phyloP scores from a whole-genome alignment of 1,140 invertebrate species.

The Neoseiulus cucumeris region DNA sequence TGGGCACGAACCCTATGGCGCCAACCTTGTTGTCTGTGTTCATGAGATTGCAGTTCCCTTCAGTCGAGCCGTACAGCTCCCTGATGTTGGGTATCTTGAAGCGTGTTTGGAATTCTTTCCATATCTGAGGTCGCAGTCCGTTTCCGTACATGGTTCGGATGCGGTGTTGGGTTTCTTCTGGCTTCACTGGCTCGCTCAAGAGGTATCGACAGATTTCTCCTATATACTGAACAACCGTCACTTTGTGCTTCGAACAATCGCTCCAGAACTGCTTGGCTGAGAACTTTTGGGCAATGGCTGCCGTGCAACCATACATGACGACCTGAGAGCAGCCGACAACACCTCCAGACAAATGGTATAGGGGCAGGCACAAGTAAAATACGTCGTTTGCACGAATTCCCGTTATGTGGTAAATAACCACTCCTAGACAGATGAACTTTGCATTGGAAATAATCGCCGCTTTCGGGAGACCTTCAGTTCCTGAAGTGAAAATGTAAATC shows the following conservation, averaged over 20 bases:
- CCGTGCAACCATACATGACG: conserved; percentile 57
- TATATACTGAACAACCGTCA: conserved; percentile 84
- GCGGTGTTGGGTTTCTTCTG: conserved; percentile 56
- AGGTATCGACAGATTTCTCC: conserved; percentile 95
- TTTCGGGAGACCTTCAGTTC: conserved; percentile 77
- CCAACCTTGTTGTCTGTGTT: conserved; percentile 74
- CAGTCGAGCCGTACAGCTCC: conserved; percentile 39
- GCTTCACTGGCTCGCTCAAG: conserved; percentile 50
- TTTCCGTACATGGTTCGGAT: conserved; percentile 36
- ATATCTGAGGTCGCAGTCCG: conserved; percentile 35
- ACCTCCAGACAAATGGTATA: conserved; percentile 87
- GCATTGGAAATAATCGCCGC: conserved; percentile 45
- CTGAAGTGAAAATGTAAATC: conserved; percentile 72
- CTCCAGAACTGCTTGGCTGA: conserved; percentile 82
- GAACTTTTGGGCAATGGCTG: conserved; percentile 77
- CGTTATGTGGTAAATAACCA: conserved; percentile 27
- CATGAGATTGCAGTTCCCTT: conserved; percentile 37
- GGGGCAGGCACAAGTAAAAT: conserved; percentile 66
- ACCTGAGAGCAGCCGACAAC: conserved; percentile 59
- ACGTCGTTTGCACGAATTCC: conserved; percentile 41
- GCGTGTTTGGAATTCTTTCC: conserved; percentile 33
- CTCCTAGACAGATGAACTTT: background rate
- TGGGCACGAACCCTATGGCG: conserved; percentile 78
- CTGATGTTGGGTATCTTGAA: conserved; percentile 34
- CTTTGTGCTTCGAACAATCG: conserved; percentile 83